Conservation (phyloP, 2,113 vertebrate genomes). For the Chelonoidis abingdonii region DNA sequence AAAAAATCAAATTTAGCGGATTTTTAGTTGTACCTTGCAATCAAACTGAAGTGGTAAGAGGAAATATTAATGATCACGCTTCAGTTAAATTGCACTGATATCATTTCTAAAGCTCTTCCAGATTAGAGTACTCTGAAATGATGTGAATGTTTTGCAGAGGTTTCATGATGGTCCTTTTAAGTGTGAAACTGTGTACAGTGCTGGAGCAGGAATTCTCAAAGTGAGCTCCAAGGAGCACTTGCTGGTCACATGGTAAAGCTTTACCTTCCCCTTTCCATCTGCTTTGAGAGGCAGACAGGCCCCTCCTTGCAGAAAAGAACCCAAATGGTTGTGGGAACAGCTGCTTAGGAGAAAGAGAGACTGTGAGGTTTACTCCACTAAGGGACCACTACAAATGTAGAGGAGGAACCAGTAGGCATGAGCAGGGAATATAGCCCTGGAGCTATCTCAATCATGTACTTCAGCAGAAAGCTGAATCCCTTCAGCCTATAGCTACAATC, state of each 20-base stretch:
- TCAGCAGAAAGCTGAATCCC: neutral
- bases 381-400: neutral
- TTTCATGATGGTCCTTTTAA: neutral
- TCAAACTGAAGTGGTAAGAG: neutral
- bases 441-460: too few relatives aligned
- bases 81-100: fast-evolving
- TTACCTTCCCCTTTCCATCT: neutral
- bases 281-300: fast-evolving
- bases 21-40: neutral
- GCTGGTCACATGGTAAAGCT: fast-evolving
- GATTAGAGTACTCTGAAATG: neutral
- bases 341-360: neutral
- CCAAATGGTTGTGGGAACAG: neutral
- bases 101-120: neutral
- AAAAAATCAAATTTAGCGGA: neutral
- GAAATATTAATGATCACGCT: neutral
- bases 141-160: neutral
- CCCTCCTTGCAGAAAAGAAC: neutral
- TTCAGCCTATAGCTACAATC: neutral
- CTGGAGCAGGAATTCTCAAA: neutral
- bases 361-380: neutral
- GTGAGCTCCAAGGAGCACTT: neutral
- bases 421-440: too few relatives aligned
- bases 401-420: neutral
- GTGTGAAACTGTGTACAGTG: neutral